phyloP scores from a whole-genome alignment of 2,797 vertebrate species.

The Craterocephalus amniculus region DNA sequence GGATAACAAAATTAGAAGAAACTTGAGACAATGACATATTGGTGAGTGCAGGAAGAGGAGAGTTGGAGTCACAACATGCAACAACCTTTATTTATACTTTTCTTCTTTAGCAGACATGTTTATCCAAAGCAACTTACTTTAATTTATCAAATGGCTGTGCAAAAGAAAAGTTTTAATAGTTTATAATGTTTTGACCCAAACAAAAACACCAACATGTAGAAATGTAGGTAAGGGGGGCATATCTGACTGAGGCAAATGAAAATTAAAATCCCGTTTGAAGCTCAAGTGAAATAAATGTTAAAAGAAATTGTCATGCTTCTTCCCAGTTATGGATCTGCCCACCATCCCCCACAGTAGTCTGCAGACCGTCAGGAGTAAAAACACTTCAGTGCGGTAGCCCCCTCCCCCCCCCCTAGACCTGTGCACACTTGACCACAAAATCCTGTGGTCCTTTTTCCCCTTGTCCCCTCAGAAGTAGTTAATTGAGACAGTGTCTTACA shows the following conservation, averaged over 20 bases:
- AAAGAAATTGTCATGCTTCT: neutral
- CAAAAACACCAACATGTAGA: neutral
- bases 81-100: neutral
- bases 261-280: neutral
- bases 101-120: neutral
- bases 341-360: neutral
- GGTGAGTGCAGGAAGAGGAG: slow-evolving; percentile 14
- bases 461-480: neutral
- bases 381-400: neutral
- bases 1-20: slow-evolving; percentile 61
- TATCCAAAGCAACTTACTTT: neutral
- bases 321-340: neutral
- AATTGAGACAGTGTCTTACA: neutral
- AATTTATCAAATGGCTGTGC: neutral
- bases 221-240: neutral
- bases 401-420: neutral
- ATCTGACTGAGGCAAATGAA: neutral
- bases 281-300: neutral
- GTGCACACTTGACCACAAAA: neutral
- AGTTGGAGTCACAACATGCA: slow-evolving; percentile 6
- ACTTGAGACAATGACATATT: slow-evolving; percentile 61
- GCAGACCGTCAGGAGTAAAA: neutral
- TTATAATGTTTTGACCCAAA: neutral
- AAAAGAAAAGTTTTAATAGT: neutral
- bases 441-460: neutral